Percentiles rank a stretch among this genome's conserved stretches.
Conservation (phyloP, 2,888 invertebrate species). For the Drosophila maculinotata region DNA sequence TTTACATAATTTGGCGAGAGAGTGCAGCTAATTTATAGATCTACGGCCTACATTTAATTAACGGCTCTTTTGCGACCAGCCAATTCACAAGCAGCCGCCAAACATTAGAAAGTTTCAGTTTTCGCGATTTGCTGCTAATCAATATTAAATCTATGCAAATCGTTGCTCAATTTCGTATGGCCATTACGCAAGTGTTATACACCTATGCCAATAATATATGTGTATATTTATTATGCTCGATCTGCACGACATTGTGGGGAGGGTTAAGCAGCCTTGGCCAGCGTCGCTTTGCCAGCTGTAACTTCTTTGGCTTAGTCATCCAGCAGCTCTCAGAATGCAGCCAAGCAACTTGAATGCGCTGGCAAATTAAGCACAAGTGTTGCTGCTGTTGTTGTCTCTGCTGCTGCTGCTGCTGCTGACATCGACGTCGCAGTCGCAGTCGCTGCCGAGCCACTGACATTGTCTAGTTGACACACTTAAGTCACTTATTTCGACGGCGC, state of each 20-base stretch:
- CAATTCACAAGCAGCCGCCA: slow-evolving; percentile 37
- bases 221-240: slow-evolving; percentile 15
- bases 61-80: slow-evolving; percentile 29
- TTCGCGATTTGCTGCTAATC: slow-evolving; percentile 65
- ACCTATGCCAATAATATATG: slow-evolving; percentile 15
- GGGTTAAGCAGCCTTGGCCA: slow-evolving; percentile 66
- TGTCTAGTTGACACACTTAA: slow-evolving; percentile 81
- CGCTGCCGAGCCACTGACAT: slow-evolving; percentile 66
- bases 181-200: slow-evolving; percentile 58
- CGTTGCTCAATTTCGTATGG: slow-evolving; percentile 33
- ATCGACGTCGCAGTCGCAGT: slow-evolving; percentile 18
- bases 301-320: slow-evolving; percentile 81
- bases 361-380: slow-evolving; percentile 78
- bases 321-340: slow-evolving; percentile 69
- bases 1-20: slow-evolving; percentile 59
- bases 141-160: slow-evolving; percentile 70
- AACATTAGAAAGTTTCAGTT: slow-evolving; percentile 61
- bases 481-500: slow-evolving; percentile 70
- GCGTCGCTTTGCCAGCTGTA: slow-evolving; percentile 38
- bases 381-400: slow-evolving; percentile 21
- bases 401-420: slow-evolving; percentile 24
- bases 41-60: slow-evolving; percentile 57
- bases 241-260: slow-evolving; percentile 48
- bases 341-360: slow-evolving; percentile 72
- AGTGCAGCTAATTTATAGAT: slow-evolving; percentile 58